Evolutionary conservation across 2,888 invertebrate species (phyloP), one percentile per base, ranked within the genome.

Genomic region (Mimachlamys varia): DNA sequence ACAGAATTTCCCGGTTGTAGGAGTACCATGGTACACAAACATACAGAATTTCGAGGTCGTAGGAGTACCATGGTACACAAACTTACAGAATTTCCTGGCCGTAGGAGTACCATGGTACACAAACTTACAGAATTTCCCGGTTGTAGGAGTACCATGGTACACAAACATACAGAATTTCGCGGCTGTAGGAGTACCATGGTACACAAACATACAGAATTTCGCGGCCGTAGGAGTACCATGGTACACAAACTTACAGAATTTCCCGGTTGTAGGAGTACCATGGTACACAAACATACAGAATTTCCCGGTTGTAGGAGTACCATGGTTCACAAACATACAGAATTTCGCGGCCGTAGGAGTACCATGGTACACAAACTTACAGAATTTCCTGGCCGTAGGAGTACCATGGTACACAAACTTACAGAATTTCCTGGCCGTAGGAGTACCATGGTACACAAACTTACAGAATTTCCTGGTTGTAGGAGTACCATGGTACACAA

Each of bases 401-500:
- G 22, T 91, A 91, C 93, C 94, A 94, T 53, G 92, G n/a, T 44
- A 3, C 7, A 44, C 4, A 44, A 44, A 44, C 44, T 5, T 7
- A 44, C 44, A 44, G 3, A 44, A 5, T 44, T n/a, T n/a, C n/a
- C n/a, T n/a, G n/a, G n/a, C n/a, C n/a, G 44, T 44, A 44, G 44
- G 4, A 44, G 44, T 44, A 44, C 44, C 44, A 44, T n/a, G n/a
- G n/a, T 7, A 44, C 44, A 44, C 44, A 44, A 44, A 92, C 92
- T 92, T 93, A 93, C 93, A 93, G 44, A n/a, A 93, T 93, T n/a
- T 91, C 90, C 89, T 91, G 92, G 1, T 89, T 92, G 89, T 92
- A 93, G 3, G 91, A 90, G 22, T 91, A 91, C 93, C 94, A 94
- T 53, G 92, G n/a, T 44, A 3, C 7, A 44, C 4, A 44, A 44